Conservation (phyloP, 2,888 invertebrate species). For the Aromia moschata region DNA sequence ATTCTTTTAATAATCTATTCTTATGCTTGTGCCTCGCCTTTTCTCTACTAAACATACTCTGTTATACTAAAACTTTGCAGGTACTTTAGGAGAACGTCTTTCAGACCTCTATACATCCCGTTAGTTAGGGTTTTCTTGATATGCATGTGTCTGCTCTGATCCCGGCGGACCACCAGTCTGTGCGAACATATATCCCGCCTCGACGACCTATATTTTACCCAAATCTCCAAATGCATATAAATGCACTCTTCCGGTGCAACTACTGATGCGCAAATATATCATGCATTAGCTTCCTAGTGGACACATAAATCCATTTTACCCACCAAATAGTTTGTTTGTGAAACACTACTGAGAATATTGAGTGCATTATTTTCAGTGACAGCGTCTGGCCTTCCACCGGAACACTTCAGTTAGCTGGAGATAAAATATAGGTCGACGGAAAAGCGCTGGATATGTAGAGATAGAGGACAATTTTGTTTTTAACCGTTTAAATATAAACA, state of each 20-base stretch:
- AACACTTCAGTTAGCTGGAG: conserved; percentile 10
- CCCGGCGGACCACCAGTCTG: not conserved
- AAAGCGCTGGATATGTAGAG: too few relatives aligned
- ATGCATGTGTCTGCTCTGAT: not conserved
- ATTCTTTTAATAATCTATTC: too few relatives aligned
- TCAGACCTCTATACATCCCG: too few relatives aligned
- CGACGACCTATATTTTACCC: not conserved
- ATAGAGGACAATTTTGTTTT: too few relatives aligned
- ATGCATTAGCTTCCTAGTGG: conserved; percentile 9
- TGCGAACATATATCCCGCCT: not conserved
- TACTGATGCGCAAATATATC: conserved; percentile 5
- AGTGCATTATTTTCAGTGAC: not conserved
- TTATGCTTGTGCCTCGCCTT: too few relatives aligned
- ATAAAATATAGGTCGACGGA: too few relatives aligned
- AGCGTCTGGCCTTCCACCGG: not conserved
- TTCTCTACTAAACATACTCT: too few relatives aligned
- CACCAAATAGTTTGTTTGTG: not conserved
- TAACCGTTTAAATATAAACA: too few relatives aligned
- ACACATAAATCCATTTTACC: conserved; percentile 12
- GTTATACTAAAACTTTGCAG: too few relatives aligned
- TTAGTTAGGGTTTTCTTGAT: too few relatives aligned
- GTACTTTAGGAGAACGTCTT: too few relatives aligned
- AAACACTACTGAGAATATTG: not conserved
- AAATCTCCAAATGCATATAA: conserved; percentile 1
- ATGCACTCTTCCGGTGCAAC: conserved; percentile 7